Conservation (phyloP, 64 coral and sea anemone species). For the Pocillopora verrucosa region DNA sequence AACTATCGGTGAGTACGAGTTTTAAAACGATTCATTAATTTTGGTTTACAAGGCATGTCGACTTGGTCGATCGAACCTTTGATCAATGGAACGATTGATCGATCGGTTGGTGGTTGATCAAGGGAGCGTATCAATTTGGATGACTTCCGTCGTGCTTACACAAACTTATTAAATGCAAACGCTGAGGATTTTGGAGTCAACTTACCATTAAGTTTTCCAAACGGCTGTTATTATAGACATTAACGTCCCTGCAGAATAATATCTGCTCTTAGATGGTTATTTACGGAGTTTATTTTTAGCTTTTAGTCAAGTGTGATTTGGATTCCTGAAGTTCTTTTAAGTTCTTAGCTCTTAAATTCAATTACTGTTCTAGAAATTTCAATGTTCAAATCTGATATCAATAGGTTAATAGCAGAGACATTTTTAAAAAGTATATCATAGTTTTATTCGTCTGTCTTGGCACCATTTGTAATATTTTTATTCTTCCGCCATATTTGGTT, state of each 20-base stretch:
- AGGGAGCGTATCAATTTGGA: constrained; percentile 40
- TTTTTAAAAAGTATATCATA: neutral
- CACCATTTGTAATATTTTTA: constrained; percentile 51
- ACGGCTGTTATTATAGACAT: neutral
- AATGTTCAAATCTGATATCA: neutral
- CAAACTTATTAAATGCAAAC: neutral
- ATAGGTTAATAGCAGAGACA: neutral
- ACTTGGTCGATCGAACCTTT: constrained; percentile 33
- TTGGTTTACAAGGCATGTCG: constrained; percentile 28
- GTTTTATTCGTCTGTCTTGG: neutral
- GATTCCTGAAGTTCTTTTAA: neutral
- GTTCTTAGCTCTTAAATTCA: neutral
- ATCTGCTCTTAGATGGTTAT: neutral
- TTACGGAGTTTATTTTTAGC: neutral
- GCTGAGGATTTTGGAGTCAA: neutral
- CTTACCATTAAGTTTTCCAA: neutral
- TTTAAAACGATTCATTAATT: constrained; percentile 25
- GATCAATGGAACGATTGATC: constrained; percentile 55
- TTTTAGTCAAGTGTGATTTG: neutral
- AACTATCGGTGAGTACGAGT: constrained; percentile 79
- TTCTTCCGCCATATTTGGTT: constrained; percentile 66
- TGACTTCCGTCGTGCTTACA: constrained; percentile 12
- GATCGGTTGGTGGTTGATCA: constrained; percentile 50
- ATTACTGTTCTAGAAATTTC: neutral
- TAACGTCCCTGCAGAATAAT: neutral